Evolutionary conservation across 2,888 invertebrate genomes (phyloP), one percentile per base, ranked within the genome.

Genomic region (Drosophila pegasa): DNA sequence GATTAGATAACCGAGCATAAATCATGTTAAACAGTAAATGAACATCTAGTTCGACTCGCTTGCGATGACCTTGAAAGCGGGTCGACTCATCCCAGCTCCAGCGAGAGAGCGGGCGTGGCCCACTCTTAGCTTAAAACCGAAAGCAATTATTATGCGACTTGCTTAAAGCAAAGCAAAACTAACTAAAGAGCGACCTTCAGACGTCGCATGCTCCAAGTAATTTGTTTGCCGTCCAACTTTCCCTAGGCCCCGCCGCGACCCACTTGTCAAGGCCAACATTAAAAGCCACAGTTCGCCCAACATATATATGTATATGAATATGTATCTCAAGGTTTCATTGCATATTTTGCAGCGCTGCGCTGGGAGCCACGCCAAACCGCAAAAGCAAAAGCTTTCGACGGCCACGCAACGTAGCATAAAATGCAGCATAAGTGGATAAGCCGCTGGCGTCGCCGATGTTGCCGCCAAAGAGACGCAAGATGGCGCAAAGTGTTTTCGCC

Each of bases 301-400:
- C 55, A 29, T 47, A 45, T 58, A n/a, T n/a, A n/a, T n/a, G n/a
- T n/a, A n/a, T n/a, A n/a, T n/a, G n/a, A n/a, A n/a, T n/a, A 29
- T 58, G 33, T 33, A 33, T 62, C 56, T 56, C 20, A 63, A 61
- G 38, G 47, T 61, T 76, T 73, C 56, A 78, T 86, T 84, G 89
- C 89, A 88, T 89, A 90, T 87, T 87, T 90, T 90, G 41, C 78
- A 90, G 89, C 87, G 83, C 65, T 43, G 61, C 62, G 58, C 48
- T 60, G n/a, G 64, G 54, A 22, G 45, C 33, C 29, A 18, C 54
- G 43, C 67, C 74, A 58, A 76, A 55, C 16, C 54, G 43, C 67
- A 75, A 58, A 76, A 55, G 56, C 74, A 59, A 75, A 59, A 89
- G 88, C 86, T 82, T 77, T 79, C 22, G 35, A 25, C 31, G 43